These are phyloP conservation scores for Canis aureus DNA, from an alignment of 2,113 vertebrate species.

Conservation along the genomic window DNA sequence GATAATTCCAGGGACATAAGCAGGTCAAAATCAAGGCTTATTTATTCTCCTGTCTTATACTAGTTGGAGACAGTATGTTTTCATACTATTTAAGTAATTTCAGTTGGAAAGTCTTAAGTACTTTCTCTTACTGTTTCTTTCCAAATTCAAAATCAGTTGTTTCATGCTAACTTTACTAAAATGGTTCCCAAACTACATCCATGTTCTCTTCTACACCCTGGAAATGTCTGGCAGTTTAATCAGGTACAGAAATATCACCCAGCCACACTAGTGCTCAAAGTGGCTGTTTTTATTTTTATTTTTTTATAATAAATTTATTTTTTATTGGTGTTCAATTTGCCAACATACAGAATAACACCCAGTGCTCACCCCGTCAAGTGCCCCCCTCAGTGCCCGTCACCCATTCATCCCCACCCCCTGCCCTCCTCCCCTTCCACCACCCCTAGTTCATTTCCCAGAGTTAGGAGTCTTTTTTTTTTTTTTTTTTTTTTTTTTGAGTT, in stretches of 20 bases:
- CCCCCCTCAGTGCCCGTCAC: too few relatives aligned
- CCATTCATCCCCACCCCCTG: too few relatives aligned
- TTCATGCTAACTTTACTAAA: neutral
- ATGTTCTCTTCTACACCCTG: neutral
- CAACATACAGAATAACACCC: too few relatives aligned
- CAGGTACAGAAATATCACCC: neutral
- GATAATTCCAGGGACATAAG: neutral
- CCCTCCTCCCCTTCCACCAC: too few relatives aligned
- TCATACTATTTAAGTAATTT: conserved; percentile 7
- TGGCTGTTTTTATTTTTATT: neutral
- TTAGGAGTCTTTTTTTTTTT: too few relatives aligned
- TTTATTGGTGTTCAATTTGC: too few relatives aligned
- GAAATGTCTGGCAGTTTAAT: neutral
- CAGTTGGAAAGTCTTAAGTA: neutral
- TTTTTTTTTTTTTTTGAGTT: too few relatives aligned
- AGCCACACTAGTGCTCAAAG: neutral
- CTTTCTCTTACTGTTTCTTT: neutral
- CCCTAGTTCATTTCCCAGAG: too few relatives aligned
- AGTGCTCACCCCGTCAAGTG: too few relatives aligned
- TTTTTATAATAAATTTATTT: too few relatives aligned
- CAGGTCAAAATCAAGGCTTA: neutral
- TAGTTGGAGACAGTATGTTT: neutral
- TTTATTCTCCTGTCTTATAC: neutral
- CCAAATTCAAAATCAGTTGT: neutral
- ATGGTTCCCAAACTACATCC: neutral